Conservation (phyloP, 2,113 vertebrate genomes). For the Tonatia bakeri region DNA sequence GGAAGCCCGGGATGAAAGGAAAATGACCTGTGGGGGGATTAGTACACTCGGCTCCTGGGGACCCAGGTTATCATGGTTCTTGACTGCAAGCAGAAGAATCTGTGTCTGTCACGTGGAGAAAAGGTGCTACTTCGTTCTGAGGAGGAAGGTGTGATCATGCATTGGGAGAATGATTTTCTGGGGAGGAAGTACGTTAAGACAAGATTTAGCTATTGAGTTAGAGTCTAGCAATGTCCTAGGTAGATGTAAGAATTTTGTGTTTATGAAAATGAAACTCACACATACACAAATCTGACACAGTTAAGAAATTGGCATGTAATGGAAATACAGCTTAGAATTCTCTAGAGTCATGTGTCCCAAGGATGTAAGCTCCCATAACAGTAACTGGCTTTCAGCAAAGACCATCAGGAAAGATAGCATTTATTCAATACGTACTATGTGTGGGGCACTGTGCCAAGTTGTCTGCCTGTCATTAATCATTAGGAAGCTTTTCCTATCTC, state of each 20-base stretch:
- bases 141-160: not conserved
- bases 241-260: not conserved
- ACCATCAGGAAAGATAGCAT: not conserved
- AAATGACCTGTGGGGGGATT: not conserved
- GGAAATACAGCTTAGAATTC: not conserved
- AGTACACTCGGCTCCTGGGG: not conserved
- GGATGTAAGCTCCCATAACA: not conserved
- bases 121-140: not conserved
- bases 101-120: not conserved
- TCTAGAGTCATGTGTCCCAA: not conserved
- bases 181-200: not conserved
- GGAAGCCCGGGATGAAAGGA: not conserved
- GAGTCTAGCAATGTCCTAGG: not conserved
- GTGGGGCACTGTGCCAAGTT: not conserved
- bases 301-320: not conserved
- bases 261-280: constrained; percentile 7
- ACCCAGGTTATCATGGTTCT: not conserved
- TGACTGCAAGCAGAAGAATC: not conserved
- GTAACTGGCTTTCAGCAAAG: not conserved
- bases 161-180: not conserved
- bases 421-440: not conserved
- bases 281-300: not conserved
- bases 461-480: not conserved
- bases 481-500: not conserved
- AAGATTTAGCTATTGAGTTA: not conserved